Conservation (phyloP, 2,797 vertebrate genomes). For the Oreonectes daqikongensis region DNA sequence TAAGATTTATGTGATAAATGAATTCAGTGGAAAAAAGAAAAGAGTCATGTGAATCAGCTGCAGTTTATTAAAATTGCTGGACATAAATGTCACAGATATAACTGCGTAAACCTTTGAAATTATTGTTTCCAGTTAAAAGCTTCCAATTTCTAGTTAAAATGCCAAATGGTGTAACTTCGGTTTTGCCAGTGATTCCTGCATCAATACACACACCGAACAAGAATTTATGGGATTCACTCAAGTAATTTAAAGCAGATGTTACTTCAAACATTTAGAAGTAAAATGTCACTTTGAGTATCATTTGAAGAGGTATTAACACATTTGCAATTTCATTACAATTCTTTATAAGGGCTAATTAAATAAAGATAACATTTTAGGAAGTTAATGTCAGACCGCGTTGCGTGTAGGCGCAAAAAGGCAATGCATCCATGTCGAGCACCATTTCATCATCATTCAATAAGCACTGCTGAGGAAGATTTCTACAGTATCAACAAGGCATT, state of each 20-base stretch:
- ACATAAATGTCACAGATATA: too few species aligned
- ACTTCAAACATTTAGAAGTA: too few species aligned
- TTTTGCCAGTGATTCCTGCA: background rate
- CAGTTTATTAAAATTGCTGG: too few species aligned
- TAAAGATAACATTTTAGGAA: background rate
- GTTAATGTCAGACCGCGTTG: too few species aligned
- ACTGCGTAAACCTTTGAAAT: background rate
- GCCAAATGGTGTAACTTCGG: too few species aligned
- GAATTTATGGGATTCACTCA: background rate
- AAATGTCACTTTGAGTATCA: background rate
- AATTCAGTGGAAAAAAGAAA: too few species aligned
- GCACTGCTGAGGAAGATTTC: background rate
- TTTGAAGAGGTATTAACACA: background rate
- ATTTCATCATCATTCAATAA: constrained; percentile 16
- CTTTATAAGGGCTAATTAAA: background rate
- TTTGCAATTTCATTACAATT: background rate
- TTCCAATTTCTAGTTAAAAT: background rate
- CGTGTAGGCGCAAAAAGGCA: too few species aligned
- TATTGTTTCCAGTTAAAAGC: background rate
- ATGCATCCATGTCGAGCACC: background rate
- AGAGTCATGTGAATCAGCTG: too few species aligned
- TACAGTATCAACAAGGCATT: background rate
- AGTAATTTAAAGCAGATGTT: too few species aligned
- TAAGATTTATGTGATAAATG: too few species aligned
- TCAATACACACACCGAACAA: background rate